These are phyloP conservation scores for Pseudorhiza aurosa DNA, from an alignment of 30 jellyfish, hydroid and myxozoan genomes.

Conservation along the genomic window DNA sequence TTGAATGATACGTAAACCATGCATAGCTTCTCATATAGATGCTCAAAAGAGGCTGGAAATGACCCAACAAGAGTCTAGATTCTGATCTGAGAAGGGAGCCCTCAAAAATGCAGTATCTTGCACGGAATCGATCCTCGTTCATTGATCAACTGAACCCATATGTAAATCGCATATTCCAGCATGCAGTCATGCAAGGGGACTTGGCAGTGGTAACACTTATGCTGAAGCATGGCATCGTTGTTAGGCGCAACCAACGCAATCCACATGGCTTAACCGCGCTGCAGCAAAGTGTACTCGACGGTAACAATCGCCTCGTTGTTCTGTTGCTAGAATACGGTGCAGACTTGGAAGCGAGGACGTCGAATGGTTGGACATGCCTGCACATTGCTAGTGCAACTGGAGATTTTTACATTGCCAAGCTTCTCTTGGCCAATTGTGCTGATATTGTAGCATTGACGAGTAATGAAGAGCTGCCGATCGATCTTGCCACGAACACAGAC, in stretches of 20 bases:
- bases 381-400: constrained; percentile 97
- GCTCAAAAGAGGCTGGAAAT: too few relatives aligned
- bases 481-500: constrained; percentile 78
- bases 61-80: too few relatives aligned
- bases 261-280: constrained; percentile 87
- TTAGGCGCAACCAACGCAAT: constrained; percentile 75
- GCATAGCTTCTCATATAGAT: too few relatives aligned
- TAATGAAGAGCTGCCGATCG: constrained; percentile 90
- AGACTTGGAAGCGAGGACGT: constrained; percentile 84
- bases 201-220: constrained; percentile 78
- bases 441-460: constrained; percentile 89
- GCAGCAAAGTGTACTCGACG: constrained; percentile 92
- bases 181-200: constrained; percentile 87
- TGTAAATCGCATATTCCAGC: constrained; percentile 89
- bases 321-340: constrained; percentile 85
- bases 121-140: constrained; percentile 57
- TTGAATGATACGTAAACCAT: too few relatives aligned
- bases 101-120: constrained; percentile 5
- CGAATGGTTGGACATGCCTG: constrained; percentile 95
- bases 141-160: constrained; percentile 90
- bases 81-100: too few relatives aligned
- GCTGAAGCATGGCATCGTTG: constrained; percentile 82
- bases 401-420: constrained; percentile 52
- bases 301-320: constrained; percentile 76
- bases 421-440: constrained; percentile 77